Percentiles rank a stretch among this genome's conserved stretches.
Evolutionary conservation across 2,888 invertebrate genomes (phyloP).

Genomic region (Osedax frankpressi): DNA sequence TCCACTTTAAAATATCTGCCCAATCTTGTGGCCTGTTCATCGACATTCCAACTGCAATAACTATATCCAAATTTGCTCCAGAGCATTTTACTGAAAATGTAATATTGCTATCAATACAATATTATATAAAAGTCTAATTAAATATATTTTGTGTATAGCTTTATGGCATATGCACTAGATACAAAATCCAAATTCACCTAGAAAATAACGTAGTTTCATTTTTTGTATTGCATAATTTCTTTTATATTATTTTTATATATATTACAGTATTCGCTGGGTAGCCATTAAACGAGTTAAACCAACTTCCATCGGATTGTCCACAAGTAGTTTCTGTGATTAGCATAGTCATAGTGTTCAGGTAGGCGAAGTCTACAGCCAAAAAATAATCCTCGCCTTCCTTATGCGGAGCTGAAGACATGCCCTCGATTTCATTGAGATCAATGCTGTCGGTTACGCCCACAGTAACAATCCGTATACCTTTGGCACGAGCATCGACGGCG

Average conservation of each 20-base stretch:
- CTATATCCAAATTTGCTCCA: neutral
- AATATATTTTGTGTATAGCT: too few relatives aligned
- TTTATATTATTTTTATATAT: too few relatives aligned
- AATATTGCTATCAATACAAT: too few relatives aligned
- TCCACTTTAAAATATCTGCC: neutral
- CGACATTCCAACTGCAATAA: neutral
- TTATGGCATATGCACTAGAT: too few relatives aligned
- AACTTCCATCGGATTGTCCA: neutral
- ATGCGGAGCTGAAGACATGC: slow-evolving; percentile 20
- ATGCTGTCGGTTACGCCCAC: slow-evolving; percentile 19
- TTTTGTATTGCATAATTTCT: too few relatives aligned
- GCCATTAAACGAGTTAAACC: neutral
- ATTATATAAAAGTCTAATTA: too few relatives aligned
- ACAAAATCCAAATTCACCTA: too few relatives aligned
- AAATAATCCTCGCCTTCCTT: slow-evolving; percentile 26
- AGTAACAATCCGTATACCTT: slow-evolving; percentile 14
- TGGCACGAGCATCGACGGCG: slow-evolving; percentile 8
- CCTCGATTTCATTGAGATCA: slow-evolving; percentile 11
- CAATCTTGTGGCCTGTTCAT: neutral
- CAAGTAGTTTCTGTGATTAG: neutral
- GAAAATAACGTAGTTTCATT: too few relatives aligned
- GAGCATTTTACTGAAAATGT: neutral
- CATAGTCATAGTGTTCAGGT: neutral
- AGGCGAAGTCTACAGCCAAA: slow-evolving; percentile 23
- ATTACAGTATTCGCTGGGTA: too few relatives aligned